phyloP scores from a whole-genome alignment of 1,140 invertebrate species.

The Drosophila busckii region DNA sequence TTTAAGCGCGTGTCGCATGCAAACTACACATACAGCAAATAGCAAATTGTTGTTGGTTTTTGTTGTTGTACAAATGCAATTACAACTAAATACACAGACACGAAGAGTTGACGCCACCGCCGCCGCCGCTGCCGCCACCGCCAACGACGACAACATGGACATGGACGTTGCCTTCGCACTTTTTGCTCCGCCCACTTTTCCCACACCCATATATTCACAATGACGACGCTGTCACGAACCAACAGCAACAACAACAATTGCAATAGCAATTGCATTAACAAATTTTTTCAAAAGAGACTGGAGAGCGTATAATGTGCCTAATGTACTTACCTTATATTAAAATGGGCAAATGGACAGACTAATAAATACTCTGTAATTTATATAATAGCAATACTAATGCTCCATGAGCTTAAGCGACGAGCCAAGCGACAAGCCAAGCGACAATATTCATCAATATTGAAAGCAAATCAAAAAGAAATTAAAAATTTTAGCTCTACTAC shows the following conservation, averaged over 20 bases:
- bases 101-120: constrained; percentile 40
- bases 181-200: constrained; percentile 47
- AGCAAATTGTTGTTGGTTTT: constrained; percentile 37
- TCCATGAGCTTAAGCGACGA: too few species aligned
- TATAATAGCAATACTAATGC: too few species aligned
- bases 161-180: constrained; percentile 31
- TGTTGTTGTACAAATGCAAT: constrained; percentile 62
- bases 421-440: too few species aligned
- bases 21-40: constrained; percentile 38
- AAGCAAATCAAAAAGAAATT: too few species aligned
- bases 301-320: too few species aligned
- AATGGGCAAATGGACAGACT: too few species aligned
- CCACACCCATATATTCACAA: constrained; percentile 31
- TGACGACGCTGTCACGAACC: constrained; percentile 27
- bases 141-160: constrained; percentile 4
- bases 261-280: neutral
- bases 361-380: too few species aligned
- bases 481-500: too few species aligned
- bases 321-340: too few species aligned
- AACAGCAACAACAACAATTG: constrained; percentile 8
- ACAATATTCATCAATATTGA: too few species aligned
- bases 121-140: constrained; percentile 12
- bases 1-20: constrained; percentile 71
- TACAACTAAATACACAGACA: constrained; percentile 58
- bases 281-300: constrained; percentile 30